A percentile compares a stretch with the other conserved stretches of the same genome.
Conservation (phyloP, 2,113 vertebrate genomes). For the Ophiodon elongatus region DNA sequence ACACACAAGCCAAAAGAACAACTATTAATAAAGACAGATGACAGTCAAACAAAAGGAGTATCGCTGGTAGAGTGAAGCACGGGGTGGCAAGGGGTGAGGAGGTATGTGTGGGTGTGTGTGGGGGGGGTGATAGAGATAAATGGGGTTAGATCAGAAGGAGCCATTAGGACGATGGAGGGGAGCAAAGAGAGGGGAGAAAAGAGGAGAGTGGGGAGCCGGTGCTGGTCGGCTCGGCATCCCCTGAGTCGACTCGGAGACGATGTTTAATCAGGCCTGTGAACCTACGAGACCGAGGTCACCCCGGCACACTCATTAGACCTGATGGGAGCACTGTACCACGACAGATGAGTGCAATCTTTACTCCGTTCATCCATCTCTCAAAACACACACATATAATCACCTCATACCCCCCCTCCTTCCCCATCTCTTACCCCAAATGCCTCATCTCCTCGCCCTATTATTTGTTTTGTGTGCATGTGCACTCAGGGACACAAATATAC, state of each 20-base stretch:
- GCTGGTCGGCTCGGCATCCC: constrained; percentile 63
- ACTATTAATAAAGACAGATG: constrained; percentile 64
- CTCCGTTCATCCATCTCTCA: constrained; percentile 81
- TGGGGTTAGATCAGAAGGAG: constrained; percentile 75
- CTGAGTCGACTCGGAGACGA: constrained; percentile 71
- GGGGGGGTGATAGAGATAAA: constrained; percentile 73
- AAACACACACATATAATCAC: constrained; percentile 79
- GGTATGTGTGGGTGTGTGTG: constrained; percentile 14
- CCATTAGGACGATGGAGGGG: constrained; percentile 73
- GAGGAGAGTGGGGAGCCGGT: constrained; percentile 37
- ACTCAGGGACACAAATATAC: constrained; percentile 20
- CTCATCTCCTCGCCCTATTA: constrained; percentile 49
- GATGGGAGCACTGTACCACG: constrained; percentile 77
- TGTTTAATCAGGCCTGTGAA: constrained; percentile 84
- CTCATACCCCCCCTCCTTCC: constrained; percentile 4
- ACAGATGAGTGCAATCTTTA: constrained; percentile 81
- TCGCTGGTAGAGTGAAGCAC: constrained; percentile 38
- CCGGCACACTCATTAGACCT: constrained; percentile 81
- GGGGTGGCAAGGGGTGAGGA: neutral
- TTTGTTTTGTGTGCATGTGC: constrained; percentile 35
- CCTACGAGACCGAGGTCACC: constrained; percentile 81
- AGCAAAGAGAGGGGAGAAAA: constrained; percentile 44
- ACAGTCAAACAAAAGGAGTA: constrained; percentile 62
- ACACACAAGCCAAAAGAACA: constrained; percentile 22
- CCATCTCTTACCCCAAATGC: constrained; percentile 33